Evolutionary conservation across 2,888 invertebrate genomes (phyloP).

Genomic region (Ornithoptera alexandrae): DNA sequence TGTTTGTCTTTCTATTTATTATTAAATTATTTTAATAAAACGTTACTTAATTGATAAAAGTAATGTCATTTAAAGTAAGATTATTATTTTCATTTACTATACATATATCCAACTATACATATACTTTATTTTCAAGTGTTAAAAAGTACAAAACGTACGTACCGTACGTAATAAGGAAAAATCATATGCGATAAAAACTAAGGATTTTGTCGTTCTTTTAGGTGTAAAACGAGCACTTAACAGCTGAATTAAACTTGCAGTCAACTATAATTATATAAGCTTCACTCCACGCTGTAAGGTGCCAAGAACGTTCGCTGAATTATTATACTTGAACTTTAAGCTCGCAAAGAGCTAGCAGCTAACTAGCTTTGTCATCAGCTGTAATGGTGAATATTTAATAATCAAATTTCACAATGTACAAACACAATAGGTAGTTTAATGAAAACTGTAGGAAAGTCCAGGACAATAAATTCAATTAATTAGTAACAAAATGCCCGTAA

Average conservation of each 20-base stretch:
- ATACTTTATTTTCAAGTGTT: too few relatives aligned
- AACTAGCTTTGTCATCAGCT: not conserved
- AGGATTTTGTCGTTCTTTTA: not conserved
- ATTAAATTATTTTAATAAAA: not conserved
- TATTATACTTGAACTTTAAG: not conserved
- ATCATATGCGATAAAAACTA: not conserved
- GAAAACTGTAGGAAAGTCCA: conserved; percentile 7
- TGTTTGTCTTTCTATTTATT: not conserved
- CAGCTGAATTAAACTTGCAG: conserved; percentile 1
- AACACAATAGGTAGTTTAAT: conserved; percentile 3
- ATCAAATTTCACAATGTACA: not conserved
- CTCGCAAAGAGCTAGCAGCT: not conserved
- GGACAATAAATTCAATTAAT: conserved; percentile 18
- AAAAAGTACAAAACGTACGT: not conserved
- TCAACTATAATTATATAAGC: conserved; percentile 1
- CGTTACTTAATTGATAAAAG: not conserved
- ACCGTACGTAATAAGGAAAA: not conserved
- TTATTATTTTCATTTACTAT: too few relatives aligned
- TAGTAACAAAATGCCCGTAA: conserved; percentile 12
- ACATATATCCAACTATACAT: not conserved
- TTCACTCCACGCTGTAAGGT: not conserved
- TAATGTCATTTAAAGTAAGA: too few relatives aligned
- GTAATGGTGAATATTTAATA: not conserved
- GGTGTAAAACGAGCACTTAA: not conserved
- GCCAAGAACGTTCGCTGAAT: not conserved